Evolutionary conservation across 2,113 vertebrate species (phyloP).

Genomic region (Thermophis baileyi): DNA sequence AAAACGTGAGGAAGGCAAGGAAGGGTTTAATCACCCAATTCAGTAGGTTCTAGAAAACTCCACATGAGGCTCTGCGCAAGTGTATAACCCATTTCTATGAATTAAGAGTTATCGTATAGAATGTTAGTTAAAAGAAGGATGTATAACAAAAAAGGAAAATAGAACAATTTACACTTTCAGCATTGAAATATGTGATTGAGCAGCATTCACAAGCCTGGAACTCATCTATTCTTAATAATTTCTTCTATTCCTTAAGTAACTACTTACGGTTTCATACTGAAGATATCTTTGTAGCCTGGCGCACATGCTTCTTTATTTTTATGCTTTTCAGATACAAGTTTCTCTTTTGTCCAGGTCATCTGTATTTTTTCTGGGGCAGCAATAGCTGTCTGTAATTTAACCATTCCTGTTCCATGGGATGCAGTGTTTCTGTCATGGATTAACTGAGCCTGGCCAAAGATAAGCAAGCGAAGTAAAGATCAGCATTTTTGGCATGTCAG

Average conservation of each 20-base stretch:
- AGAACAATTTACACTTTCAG: not conserved
- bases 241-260: not conserved
- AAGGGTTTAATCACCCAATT: not conserved
- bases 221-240: not conserved
- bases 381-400: conserved; percentile 54
- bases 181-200: not conserved
- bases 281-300: conserved; percentile 83
- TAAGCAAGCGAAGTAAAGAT: not conserved
- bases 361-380: conserved; percentile 79
- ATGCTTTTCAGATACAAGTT: conserved; percentile 79
- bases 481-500: not conserved
- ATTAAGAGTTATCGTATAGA: not conserved
- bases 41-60: not conserved
- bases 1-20: not conserved
- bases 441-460: conserved; percentile 81
- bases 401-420: conserved; percentile 63
- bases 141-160: not conserved
- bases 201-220: not conserved
- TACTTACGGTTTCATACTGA: conserved; percentile 97
- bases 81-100: not conserved
- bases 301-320: conserved; percentile 74
- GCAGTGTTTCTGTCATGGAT: conserved; percentile 94
- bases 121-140: not conserved
- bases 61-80: not conserved
- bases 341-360: conserved; percentile 99